Conservation (phyloP, 1,140 invertebrate genomes). For the Cylas formicarius region DNA sequence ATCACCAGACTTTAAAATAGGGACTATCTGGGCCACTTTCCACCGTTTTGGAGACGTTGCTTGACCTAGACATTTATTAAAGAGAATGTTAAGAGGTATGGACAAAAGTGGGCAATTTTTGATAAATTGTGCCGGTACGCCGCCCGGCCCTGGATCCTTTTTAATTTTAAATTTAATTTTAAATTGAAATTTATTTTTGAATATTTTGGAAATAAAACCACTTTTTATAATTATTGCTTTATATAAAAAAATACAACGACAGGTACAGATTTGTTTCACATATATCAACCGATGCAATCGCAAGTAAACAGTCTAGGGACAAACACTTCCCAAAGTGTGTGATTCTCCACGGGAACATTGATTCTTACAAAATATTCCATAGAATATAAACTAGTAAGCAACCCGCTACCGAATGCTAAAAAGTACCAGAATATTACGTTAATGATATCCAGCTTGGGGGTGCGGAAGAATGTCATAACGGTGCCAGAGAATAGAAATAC, state of each 20-base stretch:
- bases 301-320: slow-evolving; percentile 46
- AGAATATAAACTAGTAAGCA: slow-evolving; percentile 69
- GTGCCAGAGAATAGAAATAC: slow-evolving; percentile 58
- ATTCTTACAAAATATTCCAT: slow-evolving; percentile 79
- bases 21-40: too few species aligned
- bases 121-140: too few species aligned
- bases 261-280: slow-evolving; percentile 3
- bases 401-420: slow-evolving; percentile 68
- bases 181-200: too few species aligned
- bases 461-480: slow-evolving; percentile 50
- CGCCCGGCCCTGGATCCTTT: too few species aligned
- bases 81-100: too few species aligned
- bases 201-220: too few species aligned
- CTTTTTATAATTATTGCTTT: too few species aligned
- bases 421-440: slow-evolving; percentile 79
- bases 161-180: too few species aligned
- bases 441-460: slow-evolving; percentile 48
- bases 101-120: too few species aligned
- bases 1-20: too few species aligned
- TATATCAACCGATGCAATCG: slow-evolving; percentile 19
- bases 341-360: slow-evolving; percentile 59
- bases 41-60: too few species aligned
- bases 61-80: too few species aligned
- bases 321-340: slow-evolving; percentile 44
- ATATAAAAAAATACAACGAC: slow-evolving; percentile 4